Evolutionary conservation across 2,888 invertebrate species (phyloP).

Genomic region (Ischnura elegans): DNA sequence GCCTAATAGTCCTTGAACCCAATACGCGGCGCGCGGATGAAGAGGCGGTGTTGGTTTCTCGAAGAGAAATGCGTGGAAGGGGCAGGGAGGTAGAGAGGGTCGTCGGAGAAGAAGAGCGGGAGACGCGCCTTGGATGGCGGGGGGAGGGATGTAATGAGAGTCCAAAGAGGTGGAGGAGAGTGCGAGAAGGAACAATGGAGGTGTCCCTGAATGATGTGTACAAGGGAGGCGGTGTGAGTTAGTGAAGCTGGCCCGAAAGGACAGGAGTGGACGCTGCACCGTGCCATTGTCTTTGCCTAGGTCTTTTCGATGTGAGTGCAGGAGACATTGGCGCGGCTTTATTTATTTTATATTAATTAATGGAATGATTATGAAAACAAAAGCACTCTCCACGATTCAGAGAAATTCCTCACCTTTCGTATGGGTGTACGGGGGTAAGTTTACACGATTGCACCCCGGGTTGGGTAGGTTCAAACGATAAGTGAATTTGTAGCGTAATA

Average conservation of each 20-base stretch:
- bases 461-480: no score
- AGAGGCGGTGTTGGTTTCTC: neutral
- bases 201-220: no score
- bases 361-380: no score
- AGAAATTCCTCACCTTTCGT: no score
- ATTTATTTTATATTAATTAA: no score
- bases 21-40: constrained; percentile 15
- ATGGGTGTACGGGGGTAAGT: no score
- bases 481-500: no score
- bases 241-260: neutral
- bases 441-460: no score
- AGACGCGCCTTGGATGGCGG: no score
- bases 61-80: constrained; percentile 28
- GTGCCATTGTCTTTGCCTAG: neutral
- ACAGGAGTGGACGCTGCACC: neutral
- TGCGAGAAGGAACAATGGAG: constrained; percentile 27
- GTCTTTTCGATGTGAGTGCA: no score
- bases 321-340: neutral
- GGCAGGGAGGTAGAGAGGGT: constrained; percentile 13
- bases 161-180: no score
- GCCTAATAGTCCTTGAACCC: constrained; percentile 39
- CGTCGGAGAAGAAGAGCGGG: neutral
- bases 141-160: neutral
- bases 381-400: no score
- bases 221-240: neutral